Conservation (phyloP, 2,888 invertebrate species). For the Sarcophaga variegata region DNA sequence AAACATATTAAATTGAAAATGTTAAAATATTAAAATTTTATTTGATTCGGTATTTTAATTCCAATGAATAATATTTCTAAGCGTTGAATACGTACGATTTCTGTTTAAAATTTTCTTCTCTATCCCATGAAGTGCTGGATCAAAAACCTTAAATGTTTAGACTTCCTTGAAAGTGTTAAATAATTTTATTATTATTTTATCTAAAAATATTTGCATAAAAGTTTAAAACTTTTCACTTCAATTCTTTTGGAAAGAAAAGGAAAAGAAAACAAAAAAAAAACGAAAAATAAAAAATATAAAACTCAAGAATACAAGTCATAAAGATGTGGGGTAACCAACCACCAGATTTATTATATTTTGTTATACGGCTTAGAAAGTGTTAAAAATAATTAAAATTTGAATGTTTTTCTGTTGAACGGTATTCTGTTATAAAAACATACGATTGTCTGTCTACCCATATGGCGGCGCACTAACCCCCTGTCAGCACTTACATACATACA, state of each 20-base stretch:
- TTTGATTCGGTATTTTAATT: too few relatives aligned
- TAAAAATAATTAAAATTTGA: constrained; percentile 61
- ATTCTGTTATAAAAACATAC: constrained; percentile 6
- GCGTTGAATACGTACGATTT: too few relatives aligned
- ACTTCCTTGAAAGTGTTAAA: constrained; percentile 56
- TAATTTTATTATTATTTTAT: constrained; percentile 13
- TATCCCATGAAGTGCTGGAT: too few relatives aligned
- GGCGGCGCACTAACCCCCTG: too few relatives aligned
- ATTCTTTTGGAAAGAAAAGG: constrained; percentile 2
- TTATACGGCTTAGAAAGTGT: constrained; percentile 44
- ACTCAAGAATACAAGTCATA: background rate
- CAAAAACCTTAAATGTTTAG: too few relatives aligned
- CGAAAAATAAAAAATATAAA: background rate
- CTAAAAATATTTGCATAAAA: constrained; percentile 46
- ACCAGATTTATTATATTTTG: constrained; percentile 20
- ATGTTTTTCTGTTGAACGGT: constrained; percentile 11
- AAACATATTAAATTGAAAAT: too few relatives aligned
- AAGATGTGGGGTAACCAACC: background rate
- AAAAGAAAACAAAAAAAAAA: background rate
- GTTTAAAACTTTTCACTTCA: constrained; percentile 57
- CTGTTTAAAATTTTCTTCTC: too few relatives aligned
- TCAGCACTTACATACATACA: background rate
- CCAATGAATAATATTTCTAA: too few relatives aligned
- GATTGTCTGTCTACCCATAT: background rate
- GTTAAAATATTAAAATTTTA: too few relatives aligned